A percentile compares a stretch with the other conserved stretches of the same genome.
These are phyloP conservation scores for Drosophila niveifrons DNA, from an alignment of 2,888 invertebrate species.

Conservation along the genomic window DNA sequence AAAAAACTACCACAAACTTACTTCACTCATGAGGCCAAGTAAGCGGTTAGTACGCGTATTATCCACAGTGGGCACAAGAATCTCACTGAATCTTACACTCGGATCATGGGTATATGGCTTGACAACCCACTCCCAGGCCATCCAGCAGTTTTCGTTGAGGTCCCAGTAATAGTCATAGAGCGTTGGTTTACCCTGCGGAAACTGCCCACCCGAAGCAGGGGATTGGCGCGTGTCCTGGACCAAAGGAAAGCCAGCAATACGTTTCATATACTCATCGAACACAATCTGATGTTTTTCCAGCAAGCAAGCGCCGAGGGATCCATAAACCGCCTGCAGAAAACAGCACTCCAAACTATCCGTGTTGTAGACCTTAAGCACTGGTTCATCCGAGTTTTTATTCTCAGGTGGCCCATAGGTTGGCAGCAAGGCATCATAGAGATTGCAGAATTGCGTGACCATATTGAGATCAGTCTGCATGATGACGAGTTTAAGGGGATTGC, in stretches of 20 bases:
- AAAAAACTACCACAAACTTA: constrained; percentile 77
- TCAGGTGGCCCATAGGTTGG: constrained; percentile 84
- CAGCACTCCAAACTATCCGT: constrained; percentile 89
- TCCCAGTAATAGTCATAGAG: constrained; percentile 94
- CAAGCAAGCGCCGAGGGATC: constrained; percentile 93
- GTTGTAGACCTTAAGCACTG: constrained; percentile 86
- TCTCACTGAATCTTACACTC: constrained; percentile 90
- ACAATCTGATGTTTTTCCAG: constrained; percentile 89
- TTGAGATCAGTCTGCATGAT: constrained; percentile 94
- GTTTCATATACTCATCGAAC: constrained; percentile 93
- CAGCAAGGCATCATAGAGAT: constrained; percentile 91
- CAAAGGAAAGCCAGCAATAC: constrained; percentile 88
- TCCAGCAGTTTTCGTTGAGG: constrained; percentile 89
- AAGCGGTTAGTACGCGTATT: constrained; percentile 93
- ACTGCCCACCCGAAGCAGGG: constrained; percentile 89
- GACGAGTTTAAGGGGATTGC: constrained; percentile 91
- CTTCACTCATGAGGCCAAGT: constrained; percentile 91
- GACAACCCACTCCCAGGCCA: constrained; percentile 94
- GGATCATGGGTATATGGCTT: constrained; percentile 91
- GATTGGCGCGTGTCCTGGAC: constrained; percentile 89
- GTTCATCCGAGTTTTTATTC: constrained; percentile 82
- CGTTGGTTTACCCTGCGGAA: constrained; percentile 90
- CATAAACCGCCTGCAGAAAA: constrained; percentile 91
- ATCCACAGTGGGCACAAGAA: constrained; percentile 95
- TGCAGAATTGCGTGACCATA: constrained; percentile 94